Base-by-base conservation (phyloP, 1,140 invertebrate genomes). In the Drosophila littoralis region DNA sequence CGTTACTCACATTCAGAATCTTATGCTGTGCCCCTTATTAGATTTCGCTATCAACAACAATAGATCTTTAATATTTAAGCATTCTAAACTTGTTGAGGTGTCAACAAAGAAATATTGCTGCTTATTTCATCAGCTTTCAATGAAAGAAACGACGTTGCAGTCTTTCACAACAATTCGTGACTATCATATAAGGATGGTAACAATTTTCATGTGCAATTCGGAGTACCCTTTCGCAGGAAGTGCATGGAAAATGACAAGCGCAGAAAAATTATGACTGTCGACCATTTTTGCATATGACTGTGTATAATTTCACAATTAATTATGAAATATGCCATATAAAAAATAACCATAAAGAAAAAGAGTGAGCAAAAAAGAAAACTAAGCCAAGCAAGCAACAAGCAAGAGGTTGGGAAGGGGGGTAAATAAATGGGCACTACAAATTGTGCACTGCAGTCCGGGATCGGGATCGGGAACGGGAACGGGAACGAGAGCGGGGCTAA, bases 281-380 rank as follows among this genome's bases (percentile, higher is more conserved):
- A 67, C 51, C 65, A 73, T 79, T 85, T 85, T 81, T 82, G 75
- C 82, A 82, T 79, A 79, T 81, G 69, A 42, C 76, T 73, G 55
- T 82, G 82, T 82, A 86, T 86, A 86, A 86, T 86, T 88, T 82
- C 43, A 88, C 82, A 86, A 88, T 88, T 86, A 86, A 86, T 86
- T 86, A 86, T 86, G 75, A 86, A 82, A 86, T 82, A 71, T 79
- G 82, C 57, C 76, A 65, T 45, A 61, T 67, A 70, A 66, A 67
- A 76, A 59, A 57, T 51, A 33, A 45, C 48, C 38, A 64, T 54
- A 28, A 66, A 59, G 51, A n/a, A 67, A 13, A 48, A 50, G 36
- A 40, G 45, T 57, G 61, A 63, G 13, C 33, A 45, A 48, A 50
- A 42, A 40, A 5, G 51, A 40, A 55, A 55, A 50, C 32, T 45